Percentiles rank a stretch among this genome's conserved stretches.
These are phyloP conservation scores for Melanotaenia nigrans DNA, from an alignment of 2,797 vertebrate genomes.

Conservation along the genomic window DNA sequence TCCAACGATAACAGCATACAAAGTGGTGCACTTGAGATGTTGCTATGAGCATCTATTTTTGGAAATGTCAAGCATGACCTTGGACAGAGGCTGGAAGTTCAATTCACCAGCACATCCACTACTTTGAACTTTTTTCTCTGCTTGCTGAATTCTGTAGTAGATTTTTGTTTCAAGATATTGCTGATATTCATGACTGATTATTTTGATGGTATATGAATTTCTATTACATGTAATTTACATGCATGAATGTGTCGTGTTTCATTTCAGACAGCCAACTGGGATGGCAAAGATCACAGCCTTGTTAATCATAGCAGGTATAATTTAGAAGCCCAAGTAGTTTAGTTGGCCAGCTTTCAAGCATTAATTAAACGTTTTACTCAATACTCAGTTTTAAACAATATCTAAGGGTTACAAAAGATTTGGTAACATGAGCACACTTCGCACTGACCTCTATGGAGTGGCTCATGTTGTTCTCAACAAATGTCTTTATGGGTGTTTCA, in stretches of 20 bases:
- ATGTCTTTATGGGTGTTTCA: slow-evolving; percentile 53
- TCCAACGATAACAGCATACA: slow-evolving; percentile 90
- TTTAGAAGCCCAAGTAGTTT: background rate
- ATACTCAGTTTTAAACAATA: background rate
- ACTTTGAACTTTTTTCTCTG: slow-evolving; percentile 27
- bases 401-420: background rate
- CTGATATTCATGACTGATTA: background rate
- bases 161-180: slow-evolving; percentile 13
- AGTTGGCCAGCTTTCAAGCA: too few relatives aligned
- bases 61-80: slow-evolving; percentile 90
- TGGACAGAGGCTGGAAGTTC: slow-evolving; percentile 84
- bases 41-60: slow-evolving; percentile 90
- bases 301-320: background rate
- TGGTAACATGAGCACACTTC: background rate
- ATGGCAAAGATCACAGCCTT: background rate
- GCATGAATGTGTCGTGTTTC: slow-evolving; percentile 12
- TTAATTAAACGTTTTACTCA: background rate
- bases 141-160: background rate
- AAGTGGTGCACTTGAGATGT: slow-evolving; percentile 88
- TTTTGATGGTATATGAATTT: slow-evolving; percentile 6
- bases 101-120: slow-evolving; percentile 82
- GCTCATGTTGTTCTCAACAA: slow-evolving; percentile 33
- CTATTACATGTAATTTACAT: slow-evolving; percentile 42
- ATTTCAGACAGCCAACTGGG: background rate
- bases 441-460: background rate